Conservation (phyloP, 2,797 vertebrate species). For the Cryptoprocta ferox region DNA sequence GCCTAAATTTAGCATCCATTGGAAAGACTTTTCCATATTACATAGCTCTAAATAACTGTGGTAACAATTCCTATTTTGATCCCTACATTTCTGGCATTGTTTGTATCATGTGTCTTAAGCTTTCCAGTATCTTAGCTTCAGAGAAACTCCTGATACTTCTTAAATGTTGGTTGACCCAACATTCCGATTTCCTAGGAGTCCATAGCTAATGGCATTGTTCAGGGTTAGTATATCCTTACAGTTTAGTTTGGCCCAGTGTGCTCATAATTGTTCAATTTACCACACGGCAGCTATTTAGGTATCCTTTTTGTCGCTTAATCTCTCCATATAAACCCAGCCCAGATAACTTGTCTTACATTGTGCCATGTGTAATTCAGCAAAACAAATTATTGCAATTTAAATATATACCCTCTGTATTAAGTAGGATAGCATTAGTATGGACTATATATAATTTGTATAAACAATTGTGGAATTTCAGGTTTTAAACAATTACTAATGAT, state of each 20-base stretch:
- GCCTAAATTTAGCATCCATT: no score
- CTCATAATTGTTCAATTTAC: neutral
- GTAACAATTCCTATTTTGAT: neutral
- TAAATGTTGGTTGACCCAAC: neutral
- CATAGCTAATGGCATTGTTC: neutral
- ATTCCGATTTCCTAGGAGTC: neutral
- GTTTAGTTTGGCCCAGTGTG: neutral
- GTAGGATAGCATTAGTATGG: neutral
- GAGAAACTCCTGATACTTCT: neutral
- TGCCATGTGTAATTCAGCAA: neutral
- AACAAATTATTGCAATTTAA: neutral
- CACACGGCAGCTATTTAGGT: neutral
- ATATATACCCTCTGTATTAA: neutral
- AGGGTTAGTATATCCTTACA: neutral
- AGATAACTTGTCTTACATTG: neutral
- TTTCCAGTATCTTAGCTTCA: neutral
- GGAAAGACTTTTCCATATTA: neutral
- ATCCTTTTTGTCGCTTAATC: neutral
- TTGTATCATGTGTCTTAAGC: neutral
- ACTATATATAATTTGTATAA: neutral
- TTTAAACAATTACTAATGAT: constrained; percentile 34
- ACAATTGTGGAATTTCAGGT: neutral
- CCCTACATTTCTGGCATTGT: neutral
- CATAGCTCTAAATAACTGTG: neutral
- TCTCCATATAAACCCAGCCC: neutral